Evolutionary conservation across 2,797 vertebrate species (phyloP), one percentile per base, ranked within the genome.

Genomic region (Zenarchopterus dispar): DNA sequence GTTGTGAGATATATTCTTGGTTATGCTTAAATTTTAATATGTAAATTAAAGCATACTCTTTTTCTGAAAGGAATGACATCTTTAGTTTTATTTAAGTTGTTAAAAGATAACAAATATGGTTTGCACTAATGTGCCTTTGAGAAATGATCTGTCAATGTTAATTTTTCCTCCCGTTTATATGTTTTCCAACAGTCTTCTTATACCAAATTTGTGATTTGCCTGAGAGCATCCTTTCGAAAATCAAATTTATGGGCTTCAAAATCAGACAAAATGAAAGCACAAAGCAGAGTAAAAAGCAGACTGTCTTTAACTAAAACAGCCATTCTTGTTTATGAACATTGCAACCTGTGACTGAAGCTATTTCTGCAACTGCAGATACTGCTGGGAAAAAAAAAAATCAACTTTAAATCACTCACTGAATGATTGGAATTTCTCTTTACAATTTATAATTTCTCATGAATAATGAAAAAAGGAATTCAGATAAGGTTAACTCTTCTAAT

Each of bases 251-350:
- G 41, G 42, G 54, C 59, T 67, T 50, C 54, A 31, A 77, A 81
- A 78, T 75, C 80, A 75, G 59, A 67, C 59, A 49, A 75, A 82
- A 81, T 77, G 69, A 79, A 82, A 70, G 77, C 77, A 84, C 53
- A 79, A 73, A 77, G 67, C 59, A 71, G 77, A 82, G 73, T 52
- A 80, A 75, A 85, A 59, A 56, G 33, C 16, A 46, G 50, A 70
- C 54, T 56, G 66, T 50, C 44, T 60, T 45, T 36, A 19, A 71
- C 71, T 70, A 58, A 24, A 50, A 78, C 66, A 84, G 82, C 64
- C 66, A 58, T 18, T 61, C 73, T 78, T 67, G 75, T 84, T 70
- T 84, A 72, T 82, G 80, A 68, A 71, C 55, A 78, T 77, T 81
- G 78, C 47, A 78, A 70, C 57, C 67, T 60, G 53, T 59, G 68